Evolutionary conservation across 2,113 vertebrate genomes (phyloP).

Genomic region (Calypte anna): DNA sequence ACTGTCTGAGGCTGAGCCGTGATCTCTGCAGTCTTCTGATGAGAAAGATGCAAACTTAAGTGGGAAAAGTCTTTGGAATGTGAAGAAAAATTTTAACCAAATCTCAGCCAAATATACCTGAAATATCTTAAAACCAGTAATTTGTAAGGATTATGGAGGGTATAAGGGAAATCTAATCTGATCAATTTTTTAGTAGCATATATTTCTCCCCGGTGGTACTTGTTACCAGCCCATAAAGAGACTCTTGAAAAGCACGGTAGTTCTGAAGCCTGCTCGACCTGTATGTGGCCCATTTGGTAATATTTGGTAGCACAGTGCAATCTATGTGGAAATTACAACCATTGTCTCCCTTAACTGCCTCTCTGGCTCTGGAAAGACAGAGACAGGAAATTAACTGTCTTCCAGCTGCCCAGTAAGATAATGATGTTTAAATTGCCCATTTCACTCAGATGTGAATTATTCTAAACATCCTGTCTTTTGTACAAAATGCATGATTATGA

Average conservation of each 20-base stretch:
- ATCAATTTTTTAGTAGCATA: fast-evolving
- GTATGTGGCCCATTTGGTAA: background rate
- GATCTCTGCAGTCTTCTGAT: fast-evolving
- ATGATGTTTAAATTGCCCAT: background rate
- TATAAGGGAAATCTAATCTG: background rate
- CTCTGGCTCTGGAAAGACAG: background rate
- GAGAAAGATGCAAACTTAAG: background rate
- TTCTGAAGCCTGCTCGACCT: background rate
- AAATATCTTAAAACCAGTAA: background rate
- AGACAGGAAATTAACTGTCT: background rate
- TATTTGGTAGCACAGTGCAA: background rate
- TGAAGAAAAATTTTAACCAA: background rate
- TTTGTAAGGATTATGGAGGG: background rate
- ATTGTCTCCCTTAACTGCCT: background rate
- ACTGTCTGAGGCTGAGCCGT: fast-evolving
- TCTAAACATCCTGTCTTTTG: background rate
- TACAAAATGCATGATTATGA: background rate
- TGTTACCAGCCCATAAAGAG: background rate
- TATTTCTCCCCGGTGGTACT: background rate
- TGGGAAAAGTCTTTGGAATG: background rate
- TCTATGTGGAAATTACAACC: background rate
- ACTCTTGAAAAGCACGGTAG: background rate
- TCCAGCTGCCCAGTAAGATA: background rate
- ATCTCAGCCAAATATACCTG: background rate
- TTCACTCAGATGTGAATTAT: background rate